Conservation (phyloP, 2,888 invertebrate species). For the Mythimna albipuncta region DNA sequence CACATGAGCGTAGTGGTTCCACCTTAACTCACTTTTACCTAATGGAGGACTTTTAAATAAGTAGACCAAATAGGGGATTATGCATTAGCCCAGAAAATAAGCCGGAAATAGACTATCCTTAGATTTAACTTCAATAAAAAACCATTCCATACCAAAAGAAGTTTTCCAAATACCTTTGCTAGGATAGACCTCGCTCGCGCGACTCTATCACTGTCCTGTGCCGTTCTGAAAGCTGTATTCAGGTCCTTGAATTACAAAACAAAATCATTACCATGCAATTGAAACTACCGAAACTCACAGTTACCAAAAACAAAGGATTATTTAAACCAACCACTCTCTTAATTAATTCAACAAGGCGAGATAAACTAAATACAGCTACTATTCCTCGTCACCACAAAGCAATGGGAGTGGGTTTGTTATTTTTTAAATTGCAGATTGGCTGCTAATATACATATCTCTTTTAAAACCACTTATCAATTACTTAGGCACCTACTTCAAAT, state of each 20-base stretch:
- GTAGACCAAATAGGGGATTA: too few species aligned
- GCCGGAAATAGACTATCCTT: too few species aligned
- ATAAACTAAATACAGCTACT: conserved; percentile 66
- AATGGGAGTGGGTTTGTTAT: conserved; percentile 71
- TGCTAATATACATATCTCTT: conserved; percentile 83
- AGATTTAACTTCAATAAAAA: background rate
- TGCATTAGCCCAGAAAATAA: too few species aligned
- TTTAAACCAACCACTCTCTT: conserved; percentile 48
- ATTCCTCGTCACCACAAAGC: conserved; percentile 76
- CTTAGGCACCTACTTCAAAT: conserved; percentile 13
- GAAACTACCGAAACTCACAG: conserved; percentile 54
- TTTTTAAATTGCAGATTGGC: conserved; percentile 88
- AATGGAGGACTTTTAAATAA: too few species aligned
- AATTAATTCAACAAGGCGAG: conserved; percentile 64
- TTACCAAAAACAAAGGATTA: conserved; percentile 59
- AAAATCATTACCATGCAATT: conserved; percentile 43
- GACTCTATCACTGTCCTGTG: background rate
- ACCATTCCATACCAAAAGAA: background rate
- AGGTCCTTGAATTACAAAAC: conserved; percentile 22
- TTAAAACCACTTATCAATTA: conserved; percentile 66
- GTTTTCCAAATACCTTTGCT: background rate
- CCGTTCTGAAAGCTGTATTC: background rate
- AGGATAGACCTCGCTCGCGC: background rate
- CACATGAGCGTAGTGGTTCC: too few species aligned
- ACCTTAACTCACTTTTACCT: background rate